phyloP scores from a whole-genome alignment of 2,888 invertebrate genomes.

The Megaustenia siamemsis region DNA sequence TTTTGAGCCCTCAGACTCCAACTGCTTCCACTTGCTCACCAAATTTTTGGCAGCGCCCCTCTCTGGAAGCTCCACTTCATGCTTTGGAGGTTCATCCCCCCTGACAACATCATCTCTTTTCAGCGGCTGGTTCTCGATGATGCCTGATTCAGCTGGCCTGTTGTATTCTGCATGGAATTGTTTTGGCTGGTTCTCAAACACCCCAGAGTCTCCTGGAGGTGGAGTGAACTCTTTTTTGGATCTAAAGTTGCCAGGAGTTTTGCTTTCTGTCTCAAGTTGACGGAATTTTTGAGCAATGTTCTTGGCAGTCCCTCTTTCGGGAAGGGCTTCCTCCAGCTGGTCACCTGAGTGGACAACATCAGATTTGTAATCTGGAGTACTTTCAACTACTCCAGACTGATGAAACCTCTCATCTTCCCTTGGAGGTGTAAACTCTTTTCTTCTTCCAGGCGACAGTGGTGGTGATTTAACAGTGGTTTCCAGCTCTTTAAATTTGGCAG shows the following conservation, averaged over 20 bases:
- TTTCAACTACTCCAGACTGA: slow-evolving; percentile 68
- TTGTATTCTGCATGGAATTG: slow-evolving; percentile 59
- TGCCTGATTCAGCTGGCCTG: slow-evolving; percentile 62
- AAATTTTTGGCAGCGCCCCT: slow-evolving; percentile 90
- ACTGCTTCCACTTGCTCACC: slow-evolving; percentile 92
- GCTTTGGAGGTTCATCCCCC: slow-evolving; percentile 71
- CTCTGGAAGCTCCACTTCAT: slow-evolving; percentile 78
- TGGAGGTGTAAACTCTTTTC: slow-evolving; percentile 71
- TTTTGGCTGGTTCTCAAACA: slow-evolving; percentile 69
- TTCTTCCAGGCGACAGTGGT: slow-evolving; percentile 64
- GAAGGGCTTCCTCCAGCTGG: slow-evolving; percentile 64
- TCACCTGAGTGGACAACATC: slow-evolving; percentile 67
- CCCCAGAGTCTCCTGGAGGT: slow-evolving; percentile 65
- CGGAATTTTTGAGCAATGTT: slow-evolving; percentile 70
- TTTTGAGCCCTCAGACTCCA: slow-evolving; percentile 82
- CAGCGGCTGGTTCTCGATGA: slow-evolving; percentile 72
- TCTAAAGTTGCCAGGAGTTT: slow-evolving; percentile 55
- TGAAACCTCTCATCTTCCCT: slow-evolving; percentile 61
- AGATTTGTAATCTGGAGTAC: slow-evolving; percentile 60
- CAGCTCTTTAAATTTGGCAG: slow-evolving; percentile 70
- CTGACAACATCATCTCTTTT: slow-evolving; percentile 80
- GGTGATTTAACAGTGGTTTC: slow-evolving; percentile 64
- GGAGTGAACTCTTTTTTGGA: slow-evolving; percentile 68
- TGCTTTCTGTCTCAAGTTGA: slow-evolving; percentile 63
- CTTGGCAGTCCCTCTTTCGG: slow-evolving; percentile 69